These are phyloP conservation scores for Silvanus unidentatus DNA, from an alignment of 2,888 invertebrate genomes.

Conservation along the genomic window DNA sequence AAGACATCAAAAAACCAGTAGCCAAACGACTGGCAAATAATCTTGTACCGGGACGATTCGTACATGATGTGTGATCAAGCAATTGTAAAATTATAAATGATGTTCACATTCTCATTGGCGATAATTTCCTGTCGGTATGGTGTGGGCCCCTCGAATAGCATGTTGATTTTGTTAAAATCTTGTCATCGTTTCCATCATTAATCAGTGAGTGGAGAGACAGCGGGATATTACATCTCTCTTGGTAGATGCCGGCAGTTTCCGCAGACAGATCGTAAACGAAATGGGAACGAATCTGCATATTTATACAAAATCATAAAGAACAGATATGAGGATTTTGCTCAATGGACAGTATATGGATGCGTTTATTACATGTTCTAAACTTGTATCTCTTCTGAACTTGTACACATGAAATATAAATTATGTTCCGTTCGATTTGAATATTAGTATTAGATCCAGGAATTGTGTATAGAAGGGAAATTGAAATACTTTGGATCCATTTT, in stretches of 20 bases:
- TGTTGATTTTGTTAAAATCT: conserved; percentile 34
- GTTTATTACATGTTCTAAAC: too few species aligned
- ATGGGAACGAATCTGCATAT: conserved; percentile 44
- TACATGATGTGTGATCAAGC: conserved; percentile 8
- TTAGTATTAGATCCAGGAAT: not conserved
- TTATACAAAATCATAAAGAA: conserved; percentile 38
- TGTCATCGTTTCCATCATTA: conserved; percentile 41
- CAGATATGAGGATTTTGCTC: conserved; percentile 19
- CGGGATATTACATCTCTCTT: conserved; percentile 43
- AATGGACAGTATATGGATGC: not conserved
- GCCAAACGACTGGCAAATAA: too few species aligned
- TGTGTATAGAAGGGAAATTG: too few species aligned
- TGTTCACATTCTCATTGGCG: conserved; percentile 32
- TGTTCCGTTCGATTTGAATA: not conserved
- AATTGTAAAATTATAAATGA: conserved; percentile 30
- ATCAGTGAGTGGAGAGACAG: conserved; percentile 41
- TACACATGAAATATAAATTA: not conserved
- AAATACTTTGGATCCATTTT: too few species aligned
- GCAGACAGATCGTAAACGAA: conserved; percentile 41
- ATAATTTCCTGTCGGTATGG: conserved; percentile 35
- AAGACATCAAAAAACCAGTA: not conserved
- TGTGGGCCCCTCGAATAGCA: conserved; percentile 28
- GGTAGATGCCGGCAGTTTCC: conserved; percentile 42
- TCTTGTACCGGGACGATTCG: too few species aligned
- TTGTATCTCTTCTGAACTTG: too few species aligned